Evolutionary conservation across 1,140 invertebrate genomes (phyloP).

Genomic region (Pogonomyrmex californicus): DNA sequence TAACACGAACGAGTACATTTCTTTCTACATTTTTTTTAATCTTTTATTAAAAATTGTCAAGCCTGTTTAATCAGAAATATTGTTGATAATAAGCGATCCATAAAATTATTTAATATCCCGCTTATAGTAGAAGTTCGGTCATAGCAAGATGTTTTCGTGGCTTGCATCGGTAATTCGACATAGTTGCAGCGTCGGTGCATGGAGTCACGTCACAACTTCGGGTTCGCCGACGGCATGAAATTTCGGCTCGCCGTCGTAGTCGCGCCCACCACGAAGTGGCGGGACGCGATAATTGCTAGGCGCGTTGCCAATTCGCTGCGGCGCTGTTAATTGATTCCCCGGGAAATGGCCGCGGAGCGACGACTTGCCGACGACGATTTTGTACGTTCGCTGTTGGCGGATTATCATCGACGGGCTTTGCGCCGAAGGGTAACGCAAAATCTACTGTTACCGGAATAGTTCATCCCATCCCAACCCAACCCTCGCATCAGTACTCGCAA

Average conservation of each 20-base stretch:
- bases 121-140: not conserved
- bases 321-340: slow-evolving; percentile 75
- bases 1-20: not conserved
- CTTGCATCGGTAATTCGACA: slow-evolving; percentile 37
- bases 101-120: not conserved
- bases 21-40: not conserved
- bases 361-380: slow-evolving; percentile 65
- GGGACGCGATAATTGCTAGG: slow-evolving; percentile 78
- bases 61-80: not conserved
- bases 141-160: not conserved
- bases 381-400: slow-evolving; percentile 53
- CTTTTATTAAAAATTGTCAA: not conserved
- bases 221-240: slow-evolving; percentile 47
- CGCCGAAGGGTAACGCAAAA: slow-evolving; percentile 30
- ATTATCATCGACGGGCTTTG: slow-evolving; percentile 44
- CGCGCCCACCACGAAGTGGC: slow-evolving; percentile 65
- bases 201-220: slow-evolving; percentile 61
- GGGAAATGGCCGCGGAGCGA: slow-evolving; percentile 63
- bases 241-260: slow-evolving; percentile 59
- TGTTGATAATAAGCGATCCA: not conserved
- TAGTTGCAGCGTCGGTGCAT: not conserved
- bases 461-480: not conserved
- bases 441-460: slow-evolving; percentile 19
- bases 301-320: slow-evolving; percentile 76
- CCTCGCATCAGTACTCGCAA: not conserved